A percentile compares a stretch with the other conserved stretches of the same genome.
Conservation (phyloP, 1,140 invertebrate genomes). For the Pachypeltis micranthus region DNA sequence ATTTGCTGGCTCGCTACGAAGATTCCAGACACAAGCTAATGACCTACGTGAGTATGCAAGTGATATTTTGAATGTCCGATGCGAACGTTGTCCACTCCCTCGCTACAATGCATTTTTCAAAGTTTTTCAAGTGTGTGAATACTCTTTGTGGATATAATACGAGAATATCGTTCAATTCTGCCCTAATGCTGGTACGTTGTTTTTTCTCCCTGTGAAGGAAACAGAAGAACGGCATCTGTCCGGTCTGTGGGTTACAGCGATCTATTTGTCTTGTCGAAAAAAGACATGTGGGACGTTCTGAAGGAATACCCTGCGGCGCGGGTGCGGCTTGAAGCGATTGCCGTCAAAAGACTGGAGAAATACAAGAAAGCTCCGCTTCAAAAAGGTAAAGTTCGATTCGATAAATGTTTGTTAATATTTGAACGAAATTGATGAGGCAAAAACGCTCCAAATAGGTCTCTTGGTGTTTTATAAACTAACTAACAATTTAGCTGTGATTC, state of each 20-base stretch:
- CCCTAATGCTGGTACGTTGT: too few relatives aligned
- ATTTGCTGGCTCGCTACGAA: too few relatives aligned
- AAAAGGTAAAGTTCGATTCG: slow-evolving; percentile 23
- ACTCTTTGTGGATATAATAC: too few relatives aligned
- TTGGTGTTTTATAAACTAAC: neutral
- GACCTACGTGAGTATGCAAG: too few relatives aligned
- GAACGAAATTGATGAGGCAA: neutral
- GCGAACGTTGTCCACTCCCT: too few relatives aligned
- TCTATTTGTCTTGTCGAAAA: slow-evolving; percentile 95
- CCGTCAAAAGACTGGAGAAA: slow-evolving; percentile 90
- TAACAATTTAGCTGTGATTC: neutral
- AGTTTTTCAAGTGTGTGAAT: too few relatives aligned
- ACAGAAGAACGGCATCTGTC: slow-evolving; percentile 90
- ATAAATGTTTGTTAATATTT: neutral
- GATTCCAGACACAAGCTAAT: too few relatives aligned
- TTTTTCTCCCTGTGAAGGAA: slow-evolving; percentile 52
- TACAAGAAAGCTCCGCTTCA: slow-evolving; percentile 73
- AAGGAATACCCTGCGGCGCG: slow-evolving; percentile 96
- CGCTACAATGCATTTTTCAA: too few relatives aligned
- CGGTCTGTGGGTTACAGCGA: slow-evolving; percentile 96
- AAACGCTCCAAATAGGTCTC: too few relatives aligned
- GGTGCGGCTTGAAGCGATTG: slow-evolving; percentile 91
- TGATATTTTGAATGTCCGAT: too few relatives aligned
- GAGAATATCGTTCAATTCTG: too few relatives aligned
- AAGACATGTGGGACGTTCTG: slow-evolving; percentile 98